Evolutionary conservation across 2,888 invertebrate species (phyloP).

Genomic region (Microdon myrmicae): DNA sequence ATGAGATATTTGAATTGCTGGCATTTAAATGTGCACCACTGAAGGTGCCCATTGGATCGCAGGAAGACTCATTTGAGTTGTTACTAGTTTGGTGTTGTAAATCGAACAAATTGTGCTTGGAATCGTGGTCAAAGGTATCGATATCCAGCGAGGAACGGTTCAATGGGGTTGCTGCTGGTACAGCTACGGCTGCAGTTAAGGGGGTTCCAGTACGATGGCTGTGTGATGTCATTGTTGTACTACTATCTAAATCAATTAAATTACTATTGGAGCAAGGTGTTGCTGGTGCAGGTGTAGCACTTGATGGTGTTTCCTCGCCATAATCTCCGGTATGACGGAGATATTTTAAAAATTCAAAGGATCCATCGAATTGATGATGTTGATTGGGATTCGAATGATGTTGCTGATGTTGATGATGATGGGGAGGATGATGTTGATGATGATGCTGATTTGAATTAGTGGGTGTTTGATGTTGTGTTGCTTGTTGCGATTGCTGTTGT

Average conservation of each 20-base stretch:
- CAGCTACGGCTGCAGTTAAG: slow-evolving; percentile 61
- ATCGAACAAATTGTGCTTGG: slow-evolving; percentile 65
- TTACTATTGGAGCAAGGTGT: slow-evolving; percentile 53
- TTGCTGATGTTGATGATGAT: slow-evolving; percentile 18
- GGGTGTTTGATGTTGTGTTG: slow-evolving; percentile 20
- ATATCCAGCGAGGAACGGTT: slow-evolving; percentile 60
- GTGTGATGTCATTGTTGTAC: slow-evolving; percentile 61
- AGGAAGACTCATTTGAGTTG: slow-evolving; percentile 62
- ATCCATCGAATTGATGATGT: slow-evolving; percentile 63
- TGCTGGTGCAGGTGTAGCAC: slow-evolving; percentile 33
- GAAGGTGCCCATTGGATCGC: slow-evolving; percentile 61
- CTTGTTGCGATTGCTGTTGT: slow-evolving; percentile 39
- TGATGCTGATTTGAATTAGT: slow-evolving; percentile 23
- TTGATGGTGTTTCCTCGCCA: slow-evolving; percentile 51
- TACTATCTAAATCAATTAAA: slow-evolving; percentile 63
- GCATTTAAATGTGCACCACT: slow-evolving; percentile 64
- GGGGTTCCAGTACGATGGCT: slow-evolving; percentile 58
- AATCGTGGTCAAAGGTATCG: slow-evolving; percentile 65
- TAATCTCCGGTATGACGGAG: slow-evolving; percentile 64
- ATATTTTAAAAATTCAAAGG: slow-evolving; percentile 66
- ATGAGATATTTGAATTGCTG: slow-evolving; percentile 65
- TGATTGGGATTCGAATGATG: slow-evolving; percentile 32
- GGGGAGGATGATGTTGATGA: too few species aligned
- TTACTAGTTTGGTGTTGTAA: slow-evolving; percentile 61
- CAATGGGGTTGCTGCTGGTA: slow-evolving; percentile 59